Evolutionary conservation across 2,113 vertebrate species (phyloP), one percentile per base, ranked within the genome.

Genomic region (Syrrhaptes paradoxus): DNA sequence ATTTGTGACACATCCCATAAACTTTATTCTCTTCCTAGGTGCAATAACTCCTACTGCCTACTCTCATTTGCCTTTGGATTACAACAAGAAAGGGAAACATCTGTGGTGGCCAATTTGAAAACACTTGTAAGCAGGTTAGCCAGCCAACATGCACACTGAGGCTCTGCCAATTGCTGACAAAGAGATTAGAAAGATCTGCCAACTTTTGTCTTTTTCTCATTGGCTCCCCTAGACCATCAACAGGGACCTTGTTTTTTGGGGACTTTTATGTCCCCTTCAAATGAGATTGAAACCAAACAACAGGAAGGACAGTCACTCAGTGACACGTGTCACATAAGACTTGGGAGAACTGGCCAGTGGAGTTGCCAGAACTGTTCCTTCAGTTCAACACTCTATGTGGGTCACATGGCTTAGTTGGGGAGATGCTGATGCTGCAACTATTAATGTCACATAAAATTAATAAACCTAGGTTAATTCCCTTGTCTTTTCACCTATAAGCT

Each of bases 361-460:
- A 28, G 4, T 46, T 85, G 36, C n/a, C 36, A 29, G 28, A 81
- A 65, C 10, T 4, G 10, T 57, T 74, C 31, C 21, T 85, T 72
- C 1, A 1, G 19, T 68, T 71, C 61, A 52, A 28, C 9, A 14
- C 9, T 24, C 2, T 7, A 0, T 24, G 38, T 24, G 16, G 18
- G 12, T 51, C 21, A 12, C 36, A 8, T 6, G 38, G 41, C 4
- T 29, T 49, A 67, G 19, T 0, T 66, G 41, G n/a, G 28, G 38
- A 85, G 11, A 31, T 32, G 12, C 32, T 89, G 34, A 46, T 65
- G 54, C 28, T 62, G 13, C 25, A 82, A 18, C 19, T 58, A n/a
- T 68, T 61, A 59, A 41, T 13, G 15, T 24, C 38, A 61, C 15
- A 54, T 17, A 59, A 91, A 95, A 65, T 79, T 36, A 24, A 38